Percentiles rank a stretch among this genome's conserved stretches.
Conservation (phyloP, 1,140 invertebrate species). For the Philopotamus ludificatus region DNA sequence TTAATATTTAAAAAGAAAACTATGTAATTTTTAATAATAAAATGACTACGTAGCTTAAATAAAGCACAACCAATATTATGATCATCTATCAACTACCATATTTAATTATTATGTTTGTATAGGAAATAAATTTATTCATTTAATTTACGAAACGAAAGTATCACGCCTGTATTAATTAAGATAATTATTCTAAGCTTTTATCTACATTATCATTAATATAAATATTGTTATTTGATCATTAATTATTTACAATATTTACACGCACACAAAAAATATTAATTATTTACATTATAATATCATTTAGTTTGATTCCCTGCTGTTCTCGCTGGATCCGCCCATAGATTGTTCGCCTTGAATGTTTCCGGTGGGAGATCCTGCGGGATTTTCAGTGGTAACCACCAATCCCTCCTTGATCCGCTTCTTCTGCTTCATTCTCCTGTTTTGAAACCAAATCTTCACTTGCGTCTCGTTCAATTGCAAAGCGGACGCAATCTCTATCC, state of each 20-base stretch:
- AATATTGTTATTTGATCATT: not conserved
- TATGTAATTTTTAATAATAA: too few species aligned
- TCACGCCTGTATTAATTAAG: not conserved
- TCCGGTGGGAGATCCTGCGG: conserved; percentile 46
- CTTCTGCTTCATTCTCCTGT: conserved; percentile 91
- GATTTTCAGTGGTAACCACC: conserved; percentile 52
- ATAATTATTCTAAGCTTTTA: not conserved
- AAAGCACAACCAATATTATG: too few species aligned
- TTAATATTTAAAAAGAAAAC: too few species aligned
- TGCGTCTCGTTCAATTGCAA: conserved; percentile 95
- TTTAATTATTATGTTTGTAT: too few species aligned
- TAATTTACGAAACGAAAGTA: not conserved
- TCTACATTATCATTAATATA: not conserved
- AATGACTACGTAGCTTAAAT: too few species aligned
- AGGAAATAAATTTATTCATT: too few species aligned
- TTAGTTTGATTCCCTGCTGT: conserved; percentile 63
- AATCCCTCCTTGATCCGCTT: conserved; percentile 90
- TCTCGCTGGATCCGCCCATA: conserved; percentile 58
- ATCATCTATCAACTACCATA: too few species aligned
- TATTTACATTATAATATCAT: too few species aligned
- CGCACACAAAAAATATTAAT: not conserved
- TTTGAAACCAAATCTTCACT: conserved; percentile 93
- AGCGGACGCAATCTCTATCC: conserved; percentile 96
- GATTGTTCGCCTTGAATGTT: conserved; percentile 42
- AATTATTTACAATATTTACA: not conserved